Conservation (phyloP, 1,140 invertebrate species). For the Meloidogyne chitwoodi region DNA sequence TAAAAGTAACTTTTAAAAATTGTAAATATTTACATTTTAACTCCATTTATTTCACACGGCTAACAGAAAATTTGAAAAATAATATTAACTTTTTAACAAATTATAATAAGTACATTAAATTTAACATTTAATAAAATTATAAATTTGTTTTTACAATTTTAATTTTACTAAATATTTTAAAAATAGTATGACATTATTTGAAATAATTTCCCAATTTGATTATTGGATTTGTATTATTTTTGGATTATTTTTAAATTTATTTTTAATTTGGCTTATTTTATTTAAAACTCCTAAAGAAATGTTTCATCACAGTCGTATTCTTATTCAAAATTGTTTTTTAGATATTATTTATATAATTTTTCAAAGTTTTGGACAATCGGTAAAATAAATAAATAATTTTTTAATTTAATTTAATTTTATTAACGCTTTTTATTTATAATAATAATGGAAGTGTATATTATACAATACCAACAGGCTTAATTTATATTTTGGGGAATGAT, state of each 20-base stretch:
- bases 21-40: too few species aligned
- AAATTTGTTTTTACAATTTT: too few species aligned
- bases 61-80: too few species aligned
- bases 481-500: neutral
- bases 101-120: too few species aligned
- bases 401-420: neutral
- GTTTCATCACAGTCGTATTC: neutral
- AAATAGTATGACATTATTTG: neutral
- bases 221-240: neutral
- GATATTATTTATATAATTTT: neutral
- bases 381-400: neutral
- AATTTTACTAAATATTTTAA: too few species aligned
- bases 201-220: neutral
- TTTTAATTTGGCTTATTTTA: neutral
- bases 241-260: neutral
- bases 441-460: neutral
- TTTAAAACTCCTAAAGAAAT: neutral
- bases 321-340: neutral
- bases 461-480: neutral
- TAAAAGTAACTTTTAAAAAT: too few species aligned
- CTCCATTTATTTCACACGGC: too few species aligned
- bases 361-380: neutral
- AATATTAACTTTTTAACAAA: too few species aligned
- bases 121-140: too few species aligned
- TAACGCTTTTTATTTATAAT: neutral